Percentiles rank a stretch among this genome's conserved stretches.
phyloP scores from a whole-genome alignment of 2,888 invertebrate genomes.

The Tridacna crocea region DNA sequence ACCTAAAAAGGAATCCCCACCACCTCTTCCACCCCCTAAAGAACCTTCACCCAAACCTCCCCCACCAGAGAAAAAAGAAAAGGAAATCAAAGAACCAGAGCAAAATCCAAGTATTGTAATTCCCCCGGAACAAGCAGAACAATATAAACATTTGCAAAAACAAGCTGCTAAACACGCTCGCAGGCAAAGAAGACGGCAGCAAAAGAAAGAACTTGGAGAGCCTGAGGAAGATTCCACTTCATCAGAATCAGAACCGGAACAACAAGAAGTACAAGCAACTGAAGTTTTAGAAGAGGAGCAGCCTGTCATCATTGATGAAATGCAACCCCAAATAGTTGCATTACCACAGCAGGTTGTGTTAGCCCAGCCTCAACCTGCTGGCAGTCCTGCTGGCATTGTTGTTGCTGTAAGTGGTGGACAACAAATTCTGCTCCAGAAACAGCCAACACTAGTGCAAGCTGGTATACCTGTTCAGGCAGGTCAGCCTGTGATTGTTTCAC shows the following conservation, averaged over 20 bases:
- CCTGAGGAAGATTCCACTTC: slow-evolving; percentile 71
- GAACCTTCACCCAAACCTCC: slow-evolving; percentile 78
- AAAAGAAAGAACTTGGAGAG: slow-evolving; percentile 84
- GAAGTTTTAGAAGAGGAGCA: slow-evolving; percentile 67
- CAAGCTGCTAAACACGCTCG: slow-evolving; percentile 92
- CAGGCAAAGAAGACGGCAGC: slow-evolving; percentile 88
- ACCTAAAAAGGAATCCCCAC: slow-evolving; percentile 63
- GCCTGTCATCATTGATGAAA: slow-evolving; percentile 56
- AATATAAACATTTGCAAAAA: slow-evolving; percentile 85
- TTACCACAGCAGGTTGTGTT: slow-evolving; percentile 65
- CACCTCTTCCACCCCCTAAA: slow-evolving; percentile 78
- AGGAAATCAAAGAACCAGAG: slow-evolving; percentile 66
- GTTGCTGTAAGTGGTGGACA: slow-evolving; percentile 64
- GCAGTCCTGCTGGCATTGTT: slow-evolving; percentile 60
- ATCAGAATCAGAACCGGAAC: slow-evolving; percentile 69
- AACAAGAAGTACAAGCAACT: slow-evolving; percentile 58
- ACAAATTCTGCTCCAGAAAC: slow-evolving; percentile 68
- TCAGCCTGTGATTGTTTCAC: slow-evolving; percentile 74
- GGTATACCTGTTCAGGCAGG: slow-evolving; percentile 76
- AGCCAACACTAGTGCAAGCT: slow-evolving; percentile 58
- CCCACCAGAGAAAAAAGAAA: slow-evolving; percentile 75
- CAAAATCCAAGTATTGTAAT: slow-evolving; percentile 74
- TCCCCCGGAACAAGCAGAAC: slow-evolving; percentile 82
- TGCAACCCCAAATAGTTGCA: slow-evolving; percentile 58
- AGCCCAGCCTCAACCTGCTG: slow-evolving; percentile 62